phyloP scores from a whole-genome alignment of 2,888 invertebrate genomes.

The Napeogenes sylphis region DNA sequence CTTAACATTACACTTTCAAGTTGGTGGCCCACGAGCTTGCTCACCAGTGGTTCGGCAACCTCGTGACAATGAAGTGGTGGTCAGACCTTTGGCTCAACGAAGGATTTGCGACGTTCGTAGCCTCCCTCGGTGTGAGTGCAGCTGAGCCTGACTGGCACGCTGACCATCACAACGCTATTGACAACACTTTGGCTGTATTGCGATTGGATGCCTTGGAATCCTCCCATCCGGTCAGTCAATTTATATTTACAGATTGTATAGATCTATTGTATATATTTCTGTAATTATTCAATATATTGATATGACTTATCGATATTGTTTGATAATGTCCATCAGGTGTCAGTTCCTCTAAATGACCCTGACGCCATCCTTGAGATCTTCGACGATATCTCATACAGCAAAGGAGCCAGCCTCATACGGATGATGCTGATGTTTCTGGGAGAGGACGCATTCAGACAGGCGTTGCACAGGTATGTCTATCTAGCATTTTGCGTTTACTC shows the following conservation, averaged over 20 bases:
- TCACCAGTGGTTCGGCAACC: slow-evolving; percentile 89
- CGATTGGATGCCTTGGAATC: slow-evolving; percentile 83
- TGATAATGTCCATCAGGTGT: slow-evolving; percentile 65
- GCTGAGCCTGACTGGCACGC: slow-evolving; percentile 83
- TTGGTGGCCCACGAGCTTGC: slow-evolving; percentile 86
- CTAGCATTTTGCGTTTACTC: not conserved
- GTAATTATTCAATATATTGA: too few species aligned
- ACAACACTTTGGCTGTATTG: slow-evolving; percentile 79
- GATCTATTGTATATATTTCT: not conserved
- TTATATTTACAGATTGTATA: too few species aligned
- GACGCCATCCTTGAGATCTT: slow-evolving; percentile 89
- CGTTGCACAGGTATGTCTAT: slow-evolving; percentile 74
- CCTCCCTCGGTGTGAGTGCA: slow-evolving; percentile 76
- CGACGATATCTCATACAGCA: slow-evolving; percentile 90
- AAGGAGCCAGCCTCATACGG: slow-evolving; percentile 89
- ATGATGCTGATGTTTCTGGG: slow-evolving; percentile 96
- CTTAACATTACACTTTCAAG: slow-evolving; percentile 35
- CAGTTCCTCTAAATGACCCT: slow-evolving; percentile 84
- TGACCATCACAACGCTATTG: slow-evolving; percentile 75
- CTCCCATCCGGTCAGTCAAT: slow-evolving; percentile 83
- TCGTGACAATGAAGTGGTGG: slow-evolving; percentile 91
- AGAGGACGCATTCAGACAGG: slow-evolving; percentile 82
- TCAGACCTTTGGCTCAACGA: slow-evolving; percentile 88
- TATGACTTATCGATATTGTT: not conserved
- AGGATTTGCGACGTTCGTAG: slow-evolving; percentile 85